Evolutionary conservation across 2,113 vertebrate species (phyloP).

Genomic region (Grantiella picta): DNA sequence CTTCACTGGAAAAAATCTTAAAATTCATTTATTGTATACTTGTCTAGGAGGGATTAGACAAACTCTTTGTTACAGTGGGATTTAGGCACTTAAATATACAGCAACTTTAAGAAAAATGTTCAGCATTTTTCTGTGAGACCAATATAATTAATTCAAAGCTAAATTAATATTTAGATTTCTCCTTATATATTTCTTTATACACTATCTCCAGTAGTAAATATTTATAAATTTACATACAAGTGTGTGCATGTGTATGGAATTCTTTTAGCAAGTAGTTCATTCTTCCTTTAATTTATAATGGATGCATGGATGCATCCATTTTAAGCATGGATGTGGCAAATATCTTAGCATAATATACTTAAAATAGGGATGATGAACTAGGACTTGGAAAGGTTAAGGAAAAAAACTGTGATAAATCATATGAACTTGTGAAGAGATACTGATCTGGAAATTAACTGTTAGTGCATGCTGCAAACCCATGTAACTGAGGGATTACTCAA

Average conservation of each 20-base stretch:
- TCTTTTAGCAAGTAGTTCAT: background rate
- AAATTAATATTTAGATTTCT: background rate
- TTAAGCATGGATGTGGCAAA: background rate
- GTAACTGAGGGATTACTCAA: background rate
- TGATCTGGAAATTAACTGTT: background rate
- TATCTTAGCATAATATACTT: background rate
- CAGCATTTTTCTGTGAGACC: background rate
- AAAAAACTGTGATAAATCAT: background rate
- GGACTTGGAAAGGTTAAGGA: background rate
- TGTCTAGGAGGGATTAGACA: background rate
- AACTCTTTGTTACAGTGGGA: background rate
- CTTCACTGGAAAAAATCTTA: background rate
- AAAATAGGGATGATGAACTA: background rate
- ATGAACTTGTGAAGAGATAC: background rate
- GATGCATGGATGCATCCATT: background rate
- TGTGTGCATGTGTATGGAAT: background rate
- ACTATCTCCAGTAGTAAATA: background rate
- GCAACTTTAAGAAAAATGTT: background rate
- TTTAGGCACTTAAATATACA: conserved; percentile 4
- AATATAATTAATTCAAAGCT: background rate
- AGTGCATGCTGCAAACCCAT: background rate
- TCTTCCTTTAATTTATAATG: background rate
- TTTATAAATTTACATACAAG: background rate
- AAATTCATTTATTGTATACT: background rate
- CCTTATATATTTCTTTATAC: background rate